Conservation (phyloP, 2,888 invertebrate genomes). For the Ischnus inquisitorius region DNA sequence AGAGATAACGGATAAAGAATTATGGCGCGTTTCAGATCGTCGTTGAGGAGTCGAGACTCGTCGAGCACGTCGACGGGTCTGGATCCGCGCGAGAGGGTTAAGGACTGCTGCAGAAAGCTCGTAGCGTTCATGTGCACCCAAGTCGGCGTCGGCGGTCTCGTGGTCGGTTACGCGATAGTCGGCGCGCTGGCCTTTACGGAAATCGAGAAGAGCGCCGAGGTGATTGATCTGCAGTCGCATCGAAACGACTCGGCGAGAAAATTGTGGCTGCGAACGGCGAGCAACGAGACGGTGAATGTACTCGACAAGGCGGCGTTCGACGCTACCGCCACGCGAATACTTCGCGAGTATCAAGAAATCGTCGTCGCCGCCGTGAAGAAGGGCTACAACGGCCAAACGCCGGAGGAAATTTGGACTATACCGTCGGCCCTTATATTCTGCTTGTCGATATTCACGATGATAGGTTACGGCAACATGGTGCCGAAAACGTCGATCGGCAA, state of each 20-base stretch:
- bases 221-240: slow-evolving; percentile 84
- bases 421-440: slow-evolving; percentile 96
- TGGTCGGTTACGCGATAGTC: slow-evolving; percentile 94
- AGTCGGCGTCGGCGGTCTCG: slow-evolving; percentile 93
- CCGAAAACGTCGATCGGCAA: slow-evolving; percentile 94
- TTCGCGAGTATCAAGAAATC: slow-evolving; percentile 89
- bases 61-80: slow-evolving; percentile 89
- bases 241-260: slow-evolving; percentile 88
- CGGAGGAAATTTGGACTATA: slow-evolving; percentile 93
- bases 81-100: slow-evolving; percentile 91
- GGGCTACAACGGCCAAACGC: slow-evolving; percentile 91
- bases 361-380: slow-evolving; percentile 88
- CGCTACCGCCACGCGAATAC: slow-evolving; percentile 87
- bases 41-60: slow-evolving; percentile 88
- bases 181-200: slow-evolving; percentile 94
- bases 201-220: slow-evolving; percentile 89
- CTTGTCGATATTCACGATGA: slow-evolving; percentile 96
- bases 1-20: slow-evolving; percentile 21
- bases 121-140: slow-evolving; percentile 97
- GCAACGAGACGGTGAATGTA: slow-evolving; percentile 87
- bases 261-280: slow-evolving; percentile 90
- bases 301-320: slow-evolving; percentile 90
- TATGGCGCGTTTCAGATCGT: slow-evolving; percentile 86
- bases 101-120: slow-evolving; percentile 94
- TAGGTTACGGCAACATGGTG: slow-evolving; percentile 95